These are phyloP conservation scores for Rhagologus leucostigma DNA, from an alignment of 2,113 vertebrate genomes.

Conservation along the genomic window DNA sequence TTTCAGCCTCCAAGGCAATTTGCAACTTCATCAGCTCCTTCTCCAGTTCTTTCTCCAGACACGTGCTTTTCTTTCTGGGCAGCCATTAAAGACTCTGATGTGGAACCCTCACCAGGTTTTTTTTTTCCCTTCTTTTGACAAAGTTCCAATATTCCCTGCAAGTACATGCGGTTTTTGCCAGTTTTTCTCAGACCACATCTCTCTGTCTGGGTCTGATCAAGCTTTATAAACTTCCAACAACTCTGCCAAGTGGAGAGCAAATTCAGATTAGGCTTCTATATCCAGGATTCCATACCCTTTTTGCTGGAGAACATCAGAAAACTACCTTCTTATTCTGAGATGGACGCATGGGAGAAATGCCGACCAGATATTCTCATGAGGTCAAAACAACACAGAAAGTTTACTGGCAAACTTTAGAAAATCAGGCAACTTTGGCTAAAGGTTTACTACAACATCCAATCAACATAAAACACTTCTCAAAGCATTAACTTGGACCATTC, in stretches of 20 bases:
- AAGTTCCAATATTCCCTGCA: neutral
- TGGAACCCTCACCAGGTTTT: neutral
- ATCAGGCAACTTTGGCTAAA: neutral
- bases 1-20: neutral
- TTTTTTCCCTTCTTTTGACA: neutral
- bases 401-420: neutral
- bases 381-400: neutral
- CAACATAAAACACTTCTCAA: neutral
- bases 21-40: neutral
- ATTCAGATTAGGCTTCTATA: neutral
- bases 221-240: neutral
- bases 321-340: neutral
- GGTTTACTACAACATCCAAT: neutral
- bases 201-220: neutral
- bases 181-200: neutral
- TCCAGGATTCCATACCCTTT: neutral
- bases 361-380: neutral
- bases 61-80: neutral
- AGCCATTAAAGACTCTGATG: neutral
- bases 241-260: neutral
- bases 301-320: neutral
- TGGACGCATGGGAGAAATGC: accelerated
- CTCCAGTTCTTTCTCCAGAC: neutral
- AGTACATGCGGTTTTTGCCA: neutral
- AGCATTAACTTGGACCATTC: neutral